Evolutionary conservation across 2,888 invertebrate genomes (phyloP).

Genomic region (Crepidodera aurea): DNA sequence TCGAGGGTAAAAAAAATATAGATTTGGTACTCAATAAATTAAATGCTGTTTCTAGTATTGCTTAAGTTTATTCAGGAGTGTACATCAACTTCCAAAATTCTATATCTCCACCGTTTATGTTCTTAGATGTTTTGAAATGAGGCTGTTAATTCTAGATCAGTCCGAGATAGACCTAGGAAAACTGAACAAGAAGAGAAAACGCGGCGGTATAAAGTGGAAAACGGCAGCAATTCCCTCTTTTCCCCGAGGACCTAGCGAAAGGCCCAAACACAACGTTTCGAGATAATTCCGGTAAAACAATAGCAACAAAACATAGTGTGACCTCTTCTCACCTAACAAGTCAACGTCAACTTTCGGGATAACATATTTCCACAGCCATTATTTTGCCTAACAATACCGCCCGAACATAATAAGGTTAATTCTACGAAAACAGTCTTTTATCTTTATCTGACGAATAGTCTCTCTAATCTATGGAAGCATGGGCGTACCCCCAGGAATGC

Average conservation of each 20-base stretch:
- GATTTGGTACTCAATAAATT: too few species aligned
- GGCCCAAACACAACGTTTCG: conserved; percentile 44
- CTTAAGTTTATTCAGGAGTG: too few species aligned
- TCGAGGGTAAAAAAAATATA: too few species aligned
- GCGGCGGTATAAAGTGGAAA: not conserved
- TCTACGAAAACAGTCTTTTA: conserved; percentile 37
- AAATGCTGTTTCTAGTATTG: too few species aligned
- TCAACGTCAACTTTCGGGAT: conserved; percentile 40
- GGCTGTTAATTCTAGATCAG: not conserved
- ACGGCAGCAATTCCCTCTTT: conserved; percentile 5
- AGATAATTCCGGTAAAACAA: conserved; percentile 52
- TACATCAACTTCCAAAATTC: too few species aligned
- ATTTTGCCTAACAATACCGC: conserved; percentile 31
- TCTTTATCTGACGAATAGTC: conserved; percentile 33
- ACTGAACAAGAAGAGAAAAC: not conserved
- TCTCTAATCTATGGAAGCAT: conserved; percentile 22
- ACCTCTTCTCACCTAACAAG: conserved; percentile 37
- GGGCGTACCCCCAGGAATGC: not conserved
- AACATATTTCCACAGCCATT: conserved; percentile 39
- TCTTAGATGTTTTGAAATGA: not conserved
- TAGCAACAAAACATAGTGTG: conserved; percentile 42
- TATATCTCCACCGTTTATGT: too few species aligned
- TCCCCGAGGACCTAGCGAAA: conserved; percentile 51
- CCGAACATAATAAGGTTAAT: conserved; percentile 36
- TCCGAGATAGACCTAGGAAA: not conserved